Evolutionary conservation across 2,888 invertebrate genomes (phyloP).

Genomic region (Tupiocoris notatus): DNA sequence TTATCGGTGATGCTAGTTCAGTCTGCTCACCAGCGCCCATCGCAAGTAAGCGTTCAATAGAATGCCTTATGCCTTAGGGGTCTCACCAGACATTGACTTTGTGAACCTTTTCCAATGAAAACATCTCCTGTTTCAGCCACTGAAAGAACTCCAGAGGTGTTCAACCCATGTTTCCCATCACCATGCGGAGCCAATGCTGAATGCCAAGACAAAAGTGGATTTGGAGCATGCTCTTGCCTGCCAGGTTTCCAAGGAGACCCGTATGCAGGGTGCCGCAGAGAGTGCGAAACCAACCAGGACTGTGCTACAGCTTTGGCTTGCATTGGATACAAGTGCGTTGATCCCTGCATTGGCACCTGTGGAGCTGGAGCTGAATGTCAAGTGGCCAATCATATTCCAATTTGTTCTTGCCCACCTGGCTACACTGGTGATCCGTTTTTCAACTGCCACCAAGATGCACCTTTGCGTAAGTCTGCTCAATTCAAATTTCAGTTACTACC

Average conservation of each 20-base stretch:
- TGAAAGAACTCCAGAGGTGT: constrained; percentile 61
- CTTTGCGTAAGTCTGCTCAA: constrained; percentile 51
- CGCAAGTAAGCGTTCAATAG: constrained; percentile 51
- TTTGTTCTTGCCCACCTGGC: constrained; percentile 71
- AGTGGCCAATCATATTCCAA: constrained; percentile 75
- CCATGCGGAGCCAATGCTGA: constrained; percentile 84
- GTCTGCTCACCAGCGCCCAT: constrained; percentile 57
- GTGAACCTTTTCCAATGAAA: background rate
- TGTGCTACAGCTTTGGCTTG: constrained; percentile 73
- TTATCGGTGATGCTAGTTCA: constrained; percentile 71
- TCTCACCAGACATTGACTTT: background rate
- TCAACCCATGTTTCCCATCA: constrained; percentile 77
- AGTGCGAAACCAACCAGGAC: constrained; percentile 77
- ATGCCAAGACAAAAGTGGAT: constrained; percentile 76
- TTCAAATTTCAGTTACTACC: background rate
- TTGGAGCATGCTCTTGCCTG: constrained; percentile 81
- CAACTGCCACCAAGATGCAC: constrained; percentile 62
- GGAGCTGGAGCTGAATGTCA: constrained; percentile 76
- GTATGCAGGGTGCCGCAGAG: constrained; percentile 71
- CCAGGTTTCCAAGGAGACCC: constrained; percentile 79
- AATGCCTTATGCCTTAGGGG: background rate
- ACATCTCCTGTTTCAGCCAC: constrained; percentile 57
- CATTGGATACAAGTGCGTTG: constrained; percentile 76
- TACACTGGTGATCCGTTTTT: constrained; percentile 81
- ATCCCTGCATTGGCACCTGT: constrained; percentile 82